phyloP scores from a whole-genome alignment of 1,140 invertebrate species.

The Chrysopa pallens region DNA sequence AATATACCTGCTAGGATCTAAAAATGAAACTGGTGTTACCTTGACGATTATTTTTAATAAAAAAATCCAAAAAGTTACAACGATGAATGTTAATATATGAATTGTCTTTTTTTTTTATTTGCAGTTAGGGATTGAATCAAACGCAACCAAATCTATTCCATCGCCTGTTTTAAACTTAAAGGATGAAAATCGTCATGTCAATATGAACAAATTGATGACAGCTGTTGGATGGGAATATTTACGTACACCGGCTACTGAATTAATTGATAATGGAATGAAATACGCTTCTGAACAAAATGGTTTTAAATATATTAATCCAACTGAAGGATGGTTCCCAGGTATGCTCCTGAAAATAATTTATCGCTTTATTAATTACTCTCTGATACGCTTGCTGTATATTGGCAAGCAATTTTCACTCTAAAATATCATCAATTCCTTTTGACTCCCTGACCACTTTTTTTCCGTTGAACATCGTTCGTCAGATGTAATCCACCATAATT shows the following conservation, averaged over 20 bases:
- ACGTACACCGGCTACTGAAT: conserved; percentile 40
- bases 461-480: too few relatives aligned
- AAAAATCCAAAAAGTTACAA: too few relatives aligned
- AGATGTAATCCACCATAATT: too few relatives aligned
- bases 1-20: too few relatives aligned
- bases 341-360: conserved; percentile 10
- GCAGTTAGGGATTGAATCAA: conserved; percentile 45
- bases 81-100: too few relatives aligned
- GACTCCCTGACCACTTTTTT: too few relatives aligned
- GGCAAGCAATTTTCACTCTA: too few relatives aligned
- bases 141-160: conserved; percentile 62
- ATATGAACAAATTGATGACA: conserved; percentile 44
- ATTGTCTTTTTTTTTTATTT: conserved; percentile 15
- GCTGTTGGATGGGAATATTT: conserved; percentile 68
- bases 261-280: conserved; percentile 47
- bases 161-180: conserved; percentile 43
- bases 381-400: too few relatives aligned
- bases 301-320: conserved; percentile 72
- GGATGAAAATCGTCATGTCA: conserved; percentile 49
- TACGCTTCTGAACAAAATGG: conserved; percentile 51
- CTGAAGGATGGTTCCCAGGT: conserved; percentile 75
- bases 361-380: too few relatives aligned
- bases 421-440: too few relatives aligned
- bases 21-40: too few relatives aligned
- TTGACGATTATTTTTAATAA: too few relatives aligned